A percentile compares a stretch with the other conserved stretches of the same genome.
Conservation (phyloP, 2,113 vertebrate species). For the Lycaon pictus region DNA sequence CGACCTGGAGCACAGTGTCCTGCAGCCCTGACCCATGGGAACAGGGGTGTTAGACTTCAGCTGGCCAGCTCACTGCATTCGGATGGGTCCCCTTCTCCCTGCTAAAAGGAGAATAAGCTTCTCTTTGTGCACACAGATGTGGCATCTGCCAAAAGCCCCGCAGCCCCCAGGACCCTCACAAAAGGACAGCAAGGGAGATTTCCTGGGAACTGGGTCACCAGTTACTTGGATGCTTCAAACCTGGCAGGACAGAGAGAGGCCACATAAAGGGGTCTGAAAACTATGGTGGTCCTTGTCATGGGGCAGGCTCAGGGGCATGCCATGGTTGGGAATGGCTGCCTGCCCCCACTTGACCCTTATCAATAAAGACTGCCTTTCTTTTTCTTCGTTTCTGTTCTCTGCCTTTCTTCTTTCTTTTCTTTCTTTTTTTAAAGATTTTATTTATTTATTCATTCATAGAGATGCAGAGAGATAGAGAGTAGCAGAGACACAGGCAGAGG, state of each 20-base stretch:
- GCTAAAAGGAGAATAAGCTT: conserved; percentile 62
- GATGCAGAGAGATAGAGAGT: no score
- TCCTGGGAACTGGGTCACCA: conserved; percentile 83
- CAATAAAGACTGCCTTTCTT: neutral
- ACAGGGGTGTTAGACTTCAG: neutral
- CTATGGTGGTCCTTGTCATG: neutral
- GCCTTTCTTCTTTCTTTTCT: neutral
- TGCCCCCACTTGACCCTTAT: neutral
- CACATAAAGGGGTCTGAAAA: conserved; percentile 16
- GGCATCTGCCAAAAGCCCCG: conserved; percentile 57
- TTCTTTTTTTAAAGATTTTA: no score
- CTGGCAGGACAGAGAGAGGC: conserved; percentile 1
- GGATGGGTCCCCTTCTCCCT: neutral
- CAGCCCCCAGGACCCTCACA: neutral
- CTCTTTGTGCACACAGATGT: conserved; percentile 63
- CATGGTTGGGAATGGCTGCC: neutral
- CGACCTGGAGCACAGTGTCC: neutral
- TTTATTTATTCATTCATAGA: no score
- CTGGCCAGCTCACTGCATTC: neutral
- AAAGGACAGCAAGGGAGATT: conserved; percentile 62
- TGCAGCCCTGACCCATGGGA: neutral
- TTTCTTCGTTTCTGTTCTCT: neutral
- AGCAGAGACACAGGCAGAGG: no score
- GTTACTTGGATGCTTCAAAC: conserved; percentile 45
- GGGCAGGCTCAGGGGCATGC: neutral